Conservation (phyloP, 1,140 invertebrate species). For the Diuraphis noxia region DNA sequence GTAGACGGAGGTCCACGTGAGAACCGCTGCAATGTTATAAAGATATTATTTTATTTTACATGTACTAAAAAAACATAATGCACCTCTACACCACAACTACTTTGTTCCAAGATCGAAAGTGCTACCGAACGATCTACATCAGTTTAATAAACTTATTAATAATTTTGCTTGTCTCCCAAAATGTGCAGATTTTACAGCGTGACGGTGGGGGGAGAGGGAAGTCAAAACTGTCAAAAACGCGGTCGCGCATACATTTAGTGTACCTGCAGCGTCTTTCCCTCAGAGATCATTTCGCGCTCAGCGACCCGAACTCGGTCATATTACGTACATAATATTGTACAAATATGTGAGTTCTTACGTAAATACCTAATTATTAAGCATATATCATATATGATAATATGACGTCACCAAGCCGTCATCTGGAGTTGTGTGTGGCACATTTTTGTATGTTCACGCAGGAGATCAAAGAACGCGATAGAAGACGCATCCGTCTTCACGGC, state of each 20-base stretch:
- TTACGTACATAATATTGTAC: neutral
- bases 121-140: neutral
- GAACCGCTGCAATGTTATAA: neutral
- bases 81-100: neutral
- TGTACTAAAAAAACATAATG: neutral
- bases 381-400: neutral
- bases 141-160: neutral
- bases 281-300: neutral
- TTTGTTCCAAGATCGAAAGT: neutral
- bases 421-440: neutral
- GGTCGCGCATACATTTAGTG: neutral
- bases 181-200: neutral
- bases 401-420: neutral
- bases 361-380: neutral
- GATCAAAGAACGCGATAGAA: no score
- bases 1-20: neutral
- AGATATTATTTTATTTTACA: neutral
- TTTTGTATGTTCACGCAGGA: neutral
- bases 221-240: slow-evolving; percentile 20
- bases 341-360: neutral
- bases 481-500: no score
- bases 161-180: neutral
- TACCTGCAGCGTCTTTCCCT: neutral
- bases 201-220: fast-evolving
- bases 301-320: neutral